Conservation (phyloP, 92 coral and sea anemone genomes). For the Phenganax stokvisi region DNA sequence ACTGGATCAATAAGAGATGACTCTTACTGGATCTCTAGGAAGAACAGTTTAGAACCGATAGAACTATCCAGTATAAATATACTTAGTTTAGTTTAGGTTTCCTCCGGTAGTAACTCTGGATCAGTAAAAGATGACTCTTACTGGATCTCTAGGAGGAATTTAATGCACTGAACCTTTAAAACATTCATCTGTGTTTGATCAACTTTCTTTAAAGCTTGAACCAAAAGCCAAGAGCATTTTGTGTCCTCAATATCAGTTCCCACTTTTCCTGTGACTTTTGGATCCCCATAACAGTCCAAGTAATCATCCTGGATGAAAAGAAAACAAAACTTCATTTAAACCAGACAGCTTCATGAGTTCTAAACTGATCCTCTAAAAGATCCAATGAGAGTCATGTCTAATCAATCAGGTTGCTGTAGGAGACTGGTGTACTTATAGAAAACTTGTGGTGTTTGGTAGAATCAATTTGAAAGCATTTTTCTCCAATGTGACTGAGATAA, state of each 20-base stretch:
- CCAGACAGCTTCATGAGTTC: too few relatives aligned
- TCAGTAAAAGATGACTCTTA: too few relatives aligned
- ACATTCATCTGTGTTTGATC: constrained; percentile 57
- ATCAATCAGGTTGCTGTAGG: too few relatives aligned
- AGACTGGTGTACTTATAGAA: too few relatives aligned
- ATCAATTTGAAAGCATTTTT: not conserved
- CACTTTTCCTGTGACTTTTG: constrained; percentile 80
- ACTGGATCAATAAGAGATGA: too few relatives aligned
- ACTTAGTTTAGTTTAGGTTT: too few relatives aligned
- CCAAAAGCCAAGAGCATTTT: constrained; percentile 90
- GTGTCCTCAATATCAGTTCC: constrained; percentile 97
- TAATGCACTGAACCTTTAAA: constrained; percentile 54
- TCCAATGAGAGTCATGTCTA: not conserved
- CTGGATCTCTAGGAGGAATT: too few relatives aligned
- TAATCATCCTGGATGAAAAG: constrained; percentile 68
- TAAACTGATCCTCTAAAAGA: not conserved
- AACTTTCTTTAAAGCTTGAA: constrained; percentile 72
- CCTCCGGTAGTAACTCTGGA: too few relatives aligned
- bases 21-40: too few relatives aligned
- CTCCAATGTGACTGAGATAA: not conserved
- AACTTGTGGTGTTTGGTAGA: too few relatives aligned
- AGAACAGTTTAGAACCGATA: too few relatives aligned
- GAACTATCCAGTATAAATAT: too few relatives aligned
- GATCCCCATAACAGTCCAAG: constrained; percentile 90
- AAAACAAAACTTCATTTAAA: not conserved